phyloP scores from a whole-genome alignment of 2,113 vertebrate species.

The Zosterops borbonicus region DNA sequence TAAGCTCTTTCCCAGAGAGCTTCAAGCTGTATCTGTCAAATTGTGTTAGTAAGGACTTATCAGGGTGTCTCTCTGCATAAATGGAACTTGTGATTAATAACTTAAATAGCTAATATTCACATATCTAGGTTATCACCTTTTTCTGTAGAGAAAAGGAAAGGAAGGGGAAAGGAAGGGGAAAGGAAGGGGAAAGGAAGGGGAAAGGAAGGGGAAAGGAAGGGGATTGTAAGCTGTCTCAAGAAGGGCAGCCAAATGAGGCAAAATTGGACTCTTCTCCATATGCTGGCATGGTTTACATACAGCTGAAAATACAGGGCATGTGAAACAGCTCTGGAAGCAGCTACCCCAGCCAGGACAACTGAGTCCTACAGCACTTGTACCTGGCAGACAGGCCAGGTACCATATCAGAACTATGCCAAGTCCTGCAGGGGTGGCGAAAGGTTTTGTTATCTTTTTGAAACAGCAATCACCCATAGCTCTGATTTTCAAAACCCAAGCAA shows the following conservation, averaged over 20 bases:
- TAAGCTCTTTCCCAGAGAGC: neutral
- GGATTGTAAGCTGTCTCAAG: neutral
- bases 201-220: no score
- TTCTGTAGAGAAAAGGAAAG: neutral
- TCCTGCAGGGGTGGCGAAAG: neutral
- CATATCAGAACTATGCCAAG: neutral
- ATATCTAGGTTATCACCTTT: neutral
- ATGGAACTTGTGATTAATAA: neutral
- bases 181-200: neutral
- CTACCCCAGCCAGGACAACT: neutral
- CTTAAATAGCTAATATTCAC: neutral
- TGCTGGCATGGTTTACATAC: neutral
- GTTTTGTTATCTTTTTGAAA: neutral
- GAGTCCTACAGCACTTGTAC: neutral
- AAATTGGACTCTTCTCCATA: neutral
- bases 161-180: no score
- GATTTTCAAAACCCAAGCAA: neutral
- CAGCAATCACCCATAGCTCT: rapidly evolving
- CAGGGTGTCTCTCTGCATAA: neutral
- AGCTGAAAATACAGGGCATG: neutral
- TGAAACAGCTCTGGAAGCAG: neutral
- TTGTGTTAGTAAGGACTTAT: neutral
- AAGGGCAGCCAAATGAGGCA: neutral
- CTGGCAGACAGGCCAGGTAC: neutral
- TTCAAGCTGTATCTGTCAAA: neutral